Conservation (phyloP, 92 coral and sea anemone species). For the Porites cylindrica region DNA sequence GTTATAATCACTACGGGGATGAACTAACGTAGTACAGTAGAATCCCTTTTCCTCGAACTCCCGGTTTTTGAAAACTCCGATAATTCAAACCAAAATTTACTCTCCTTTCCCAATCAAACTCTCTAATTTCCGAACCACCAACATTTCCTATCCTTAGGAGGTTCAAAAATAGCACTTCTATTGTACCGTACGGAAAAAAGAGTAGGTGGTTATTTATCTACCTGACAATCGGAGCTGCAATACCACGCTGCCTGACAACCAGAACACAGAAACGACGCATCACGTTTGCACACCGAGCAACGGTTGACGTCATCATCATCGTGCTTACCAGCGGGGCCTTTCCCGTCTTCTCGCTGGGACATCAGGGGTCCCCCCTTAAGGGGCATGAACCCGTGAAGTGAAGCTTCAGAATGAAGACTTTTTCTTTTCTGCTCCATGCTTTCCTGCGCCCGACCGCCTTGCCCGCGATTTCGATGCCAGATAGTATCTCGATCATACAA, state of each 20-base stretch:
- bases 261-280: slow-evolving; percentile 98
- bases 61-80: too few species aligned
- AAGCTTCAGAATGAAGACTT: slow-evolving; percentile 36
- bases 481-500: slow-evolving; percentile 76
- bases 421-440: slow-evolving; percentile 74
- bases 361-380: slow-evolving; percentile 74
- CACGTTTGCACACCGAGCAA: slow-evolving; percentile 92
- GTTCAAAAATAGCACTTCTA: too few species aligned
- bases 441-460: slow-evolving; percentile 68
- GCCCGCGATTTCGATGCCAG: slow-evolving; percentile 89
- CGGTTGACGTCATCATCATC: slow-evolving; percentile 80
- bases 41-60: too few species aligned
- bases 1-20: too few species aligned
- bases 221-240: slow-evolving; percentile 99
- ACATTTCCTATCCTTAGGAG: too few species aligned
- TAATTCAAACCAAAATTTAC: too few species aligned
- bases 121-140: too few species aligned
- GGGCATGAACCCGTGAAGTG: slow-evolving; percentile 64
- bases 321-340: slow-evolving; percentile 52
- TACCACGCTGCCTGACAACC: slow-evolving; percentile 99
- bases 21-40: too few species aligned
- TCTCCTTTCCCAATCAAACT: too few species aligned
- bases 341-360: slow-evolving; percentile 66
- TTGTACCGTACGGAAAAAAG: not conserved
- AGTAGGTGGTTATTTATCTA: slow-evolving; percentile 18